These are phyloP conservation scores for Streblospio benedicti DNA, from an alignment of 1,140 invertebrate species.

Conservation along the genomic window DNA sequence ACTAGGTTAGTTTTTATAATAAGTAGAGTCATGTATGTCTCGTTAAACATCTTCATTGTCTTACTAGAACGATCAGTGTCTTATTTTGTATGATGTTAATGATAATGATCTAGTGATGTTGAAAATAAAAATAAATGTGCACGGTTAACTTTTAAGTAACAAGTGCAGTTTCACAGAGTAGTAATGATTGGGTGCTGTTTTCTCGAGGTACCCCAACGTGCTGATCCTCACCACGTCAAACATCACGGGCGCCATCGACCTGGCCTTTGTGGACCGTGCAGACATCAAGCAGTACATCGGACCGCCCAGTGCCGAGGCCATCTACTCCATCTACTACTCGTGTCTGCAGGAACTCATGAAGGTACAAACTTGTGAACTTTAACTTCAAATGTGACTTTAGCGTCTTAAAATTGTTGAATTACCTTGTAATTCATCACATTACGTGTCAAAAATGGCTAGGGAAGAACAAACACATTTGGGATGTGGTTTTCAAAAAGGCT, in stretches of 20 bases:
- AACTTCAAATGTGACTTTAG: too few species aligned
- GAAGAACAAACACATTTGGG: neutral
- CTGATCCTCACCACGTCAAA: slow-evolving; percentile 93
- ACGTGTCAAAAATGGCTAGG: neutral
- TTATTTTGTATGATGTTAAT: too few species aligned
- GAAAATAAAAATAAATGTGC: too few species aligned
- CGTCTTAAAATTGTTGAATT: neutral
- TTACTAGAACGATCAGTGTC: too few species aligned
- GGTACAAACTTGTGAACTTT: slow-evolving; percentile 48
- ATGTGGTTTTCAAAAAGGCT: slow-evolving; percentile 2
- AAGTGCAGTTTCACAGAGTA: too few species aligned
- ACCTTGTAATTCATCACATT: neutral
- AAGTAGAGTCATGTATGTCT: too few species aligned
- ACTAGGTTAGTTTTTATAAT: too few species aligned
- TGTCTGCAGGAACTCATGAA: slow-evolving; percentile 72
- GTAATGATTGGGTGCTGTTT: too few species aligned
- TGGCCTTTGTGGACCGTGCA: slow-evolving; percentile 90
- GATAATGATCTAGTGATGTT: too few species aligned
- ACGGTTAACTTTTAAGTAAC: too few species aligned
- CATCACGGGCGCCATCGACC: slow-evolving; percentile 81
- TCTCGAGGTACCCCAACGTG: slow-evolving; percentile 69
- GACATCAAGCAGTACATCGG: slow-evolving; percentile 89
- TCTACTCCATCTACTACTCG: slow-evolving; percentile 70
- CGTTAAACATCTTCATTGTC: too few species aligned
- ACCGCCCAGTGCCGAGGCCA: slow-evolving; percentile 64